phyloP scores from a whole-genome alignment of 2,797 vertebrate species.

The Sebastes oblongus region DNA sequence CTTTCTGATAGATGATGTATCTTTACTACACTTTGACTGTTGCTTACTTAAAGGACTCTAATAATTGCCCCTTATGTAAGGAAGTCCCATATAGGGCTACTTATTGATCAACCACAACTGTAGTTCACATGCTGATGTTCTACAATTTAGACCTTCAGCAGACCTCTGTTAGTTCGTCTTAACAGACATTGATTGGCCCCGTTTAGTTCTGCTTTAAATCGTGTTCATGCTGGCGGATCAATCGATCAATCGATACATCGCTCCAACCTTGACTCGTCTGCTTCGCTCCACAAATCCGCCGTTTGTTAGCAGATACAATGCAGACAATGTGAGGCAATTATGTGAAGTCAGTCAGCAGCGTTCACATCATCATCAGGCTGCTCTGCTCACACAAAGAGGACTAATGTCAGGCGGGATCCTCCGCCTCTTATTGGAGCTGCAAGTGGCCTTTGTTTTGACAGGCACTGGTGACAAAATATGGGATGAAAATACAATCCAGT shows the following conservation, averaged over 20 bases:
- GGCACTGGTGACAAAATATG: neutral
- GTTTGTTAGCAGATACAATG: slow-evolving; percentile 32
- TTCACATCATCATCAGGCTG: slow-evolving; percentile 29
- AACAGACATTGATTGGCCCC: slow-evolving; percentile 14
- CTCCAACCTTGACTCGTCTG: slow-evolving; percentile 4
- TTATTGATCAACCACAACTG: neutral
- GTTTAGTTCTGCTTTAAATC: slow-evolving; percentile 10
- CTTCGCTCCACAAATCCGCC: neutral
- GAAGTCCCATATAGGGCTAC: neutral
- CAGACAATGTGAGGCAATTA: slow-evolving; percentile 38
- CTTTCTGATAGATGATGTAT: neutral
- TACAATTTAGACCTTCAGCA: neutral
- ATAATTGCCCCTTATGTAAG: neutral
- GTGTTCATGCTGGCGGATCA: slow-evolving; percentile 20
- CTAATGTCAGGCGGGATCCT: slow-evolving; percentile 8
- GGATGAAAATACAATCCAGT: slow-evolving; percentile 5
- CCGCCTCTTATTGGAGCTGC: slow-evolving; percentile 16
- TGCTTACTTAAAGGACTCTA: neutral
- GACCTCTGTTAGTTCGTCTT: neutral
- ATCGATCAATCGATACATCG: slow-evolving; percentile 28
- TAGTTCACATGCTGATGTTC: neutral
- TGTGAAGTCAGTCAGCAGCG: slow-evolving; percentile 41
- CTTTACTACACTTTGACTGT: neutral
- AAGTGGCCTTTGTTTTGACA: slow-evolving; percentile 50
- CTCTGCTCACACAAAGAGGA: slow-evolving; percentile 17